Evolutionary conservation across 2,888 invertebrate species (phyloP), one percentile per base, ranked within the genome.

Genomic region (Cinara cedri): DNA sequence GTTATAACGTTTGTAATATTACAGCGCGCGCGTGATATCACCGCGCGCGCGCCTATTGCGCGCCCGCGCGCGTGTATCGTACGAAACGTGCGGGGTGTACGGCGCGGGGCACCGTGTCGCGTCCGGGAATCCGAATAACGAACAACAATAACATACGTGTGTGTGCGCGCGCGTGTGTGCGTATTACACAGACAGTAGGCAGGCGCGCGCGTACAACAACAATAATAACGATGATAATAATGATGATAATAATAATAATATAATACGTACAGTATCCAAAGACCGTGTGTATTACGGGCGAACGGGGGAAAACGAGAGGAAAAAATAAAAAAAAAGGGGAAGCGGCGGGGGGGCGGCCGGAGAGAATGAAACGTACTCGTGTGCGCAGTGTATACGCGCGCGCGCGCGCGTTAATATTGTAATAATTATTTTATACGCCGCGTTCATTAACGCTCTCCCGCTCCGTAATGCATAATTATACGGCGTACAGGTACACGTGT

Each of bases 71-170:
- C n/a, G n/a, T n/a, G n/a, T n/a, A n/a, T n/a, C n/a, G n/a, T n/a
- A n/a, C n/a, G n/a, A n/a, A n/a, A n/a, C n/a, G n/a, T n/a, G n/a
- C n/a, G n/a, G n/a, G n/a, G n/a, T n/a, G n/a, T n/a, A n/a, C n/a
- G n/a, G n/a, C n/a, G n/a, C n/a, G 3, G 34, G 34, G 54, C 70
- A 70, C 54, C 54, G 57, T 57, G 57, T 72, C 72, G 57, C 60
- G 60, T 60, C 26, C 46, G 60, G 24, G 13, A 60, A 49, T 72
- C 60, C 19, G 14, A 72, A 72, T 49, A 46, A 72, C 19, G 34
- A 46, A 70, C 34, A 70, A 60, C 60, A 46, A 70, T 54, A 54
- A 57, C n/a, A n/a, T n/a, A n/a, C n/a, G n/a, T n/a, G n/a, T n/a
- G n/a, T n/a, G n/a, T n/a, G n/a, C 72, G 57, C 60, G 60, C 46